Conservation (phyloP, 2,113 vertebrate species). For the Sylvilagus bachmani region DNA sequence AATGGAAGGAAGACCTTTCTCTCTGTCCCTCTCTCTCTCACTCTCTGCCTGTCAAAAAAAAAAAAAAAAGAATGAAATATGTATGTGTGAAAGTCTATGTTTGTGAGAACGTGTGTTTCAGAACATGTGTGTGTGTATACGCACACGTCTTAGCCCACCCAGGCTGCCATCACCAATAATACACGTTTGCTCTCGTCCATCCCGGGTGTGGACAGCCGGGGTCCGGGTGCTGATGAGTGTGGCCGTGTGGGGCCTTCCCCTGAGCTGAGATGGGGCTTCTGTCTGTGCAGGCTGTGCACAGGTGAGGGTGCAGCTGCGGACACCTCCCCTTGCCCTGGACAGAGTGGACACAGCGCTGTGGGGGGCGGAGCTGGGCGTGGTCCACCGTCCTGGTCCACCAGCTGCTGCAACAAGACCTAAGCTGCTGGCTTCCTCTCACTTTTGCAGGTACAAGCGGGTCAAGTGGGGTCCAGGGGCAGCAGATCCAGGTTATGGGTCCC, state of each 20-base stretch:
- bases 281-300: not conserved
- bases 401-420: not conserved
- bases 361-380: not conserved
- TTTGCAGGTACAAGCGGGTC: not conserved
- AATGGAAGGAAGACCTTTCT: no score
- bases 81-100: no score
- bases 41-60: no score
- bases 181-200: not conserved
- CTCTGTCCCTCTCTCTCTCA: no score
- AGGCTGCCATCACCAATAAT: not conserved
- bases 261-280: no score
- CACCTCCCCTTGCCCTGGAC: not conserved
- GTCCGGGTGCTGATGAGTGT: not conserved
- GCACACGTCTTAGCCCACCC: not conserved
- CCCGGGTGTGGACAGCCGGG: not conserved
- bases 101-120: no score
- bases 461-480: not conserved
- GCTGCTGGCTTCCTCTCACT: not conserved
- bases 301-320: no score
- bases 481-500: not conserved
- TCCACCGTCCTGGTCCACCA: not conserved
- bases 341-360: not conserved
- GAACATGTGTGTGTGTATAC: no score
- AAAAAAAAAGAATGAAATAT: no score
- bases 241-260: not conserved